Evolutionary conservation across 2,888 invertebrate species (phyloP).

Genomic region (Salticus scenicus): DNA sequence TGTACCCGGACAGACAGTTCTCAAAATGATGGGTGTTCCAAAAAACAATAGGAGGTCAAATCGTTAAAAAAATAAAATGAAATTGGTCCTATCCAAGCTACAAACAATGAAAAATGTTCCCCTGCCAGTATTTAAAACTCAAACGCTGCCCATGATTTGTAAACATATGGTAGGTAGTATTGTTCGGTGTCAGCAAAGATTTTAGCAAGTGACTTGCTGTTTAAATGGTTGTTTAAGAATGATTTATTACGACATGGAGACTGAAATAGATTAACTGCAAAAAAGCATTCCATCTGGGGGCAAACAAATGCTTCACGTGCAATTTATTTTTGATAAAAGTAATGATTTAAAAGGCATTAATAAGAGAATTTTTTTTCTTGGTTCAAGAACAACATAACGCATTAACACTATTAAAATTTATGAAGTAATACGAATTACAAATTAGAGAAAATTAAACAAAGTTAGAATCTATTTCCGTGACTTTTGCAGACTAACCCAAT

Average conservation of each 20-base stretch:
- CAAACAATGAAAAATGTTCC: neutral
- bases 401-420: no score
- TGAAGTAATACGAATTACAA: no score
- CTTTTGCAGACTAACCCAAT: no score
- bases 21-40: neutral
- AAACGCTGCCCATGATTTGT: neutral
- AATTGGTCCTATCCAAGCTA: neutral
- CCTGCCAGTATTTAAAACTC: neutral
- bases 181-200: neutral
- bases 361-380: no score
- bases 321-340: no score
- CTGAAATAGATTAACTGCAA: neutral
- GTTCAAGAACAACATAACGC: no score
- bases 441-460: no score
- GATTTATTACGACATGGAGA: neutral
- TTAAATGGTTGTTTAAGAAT: neutral
- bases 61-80: no score
- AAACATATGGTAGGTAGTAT: neutral
- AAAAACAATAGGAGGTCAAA: conserved; percentile 3
- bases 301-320: no score
- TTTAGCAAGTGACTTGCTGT: neutral
- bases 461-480: no score
- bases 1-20: neutral
- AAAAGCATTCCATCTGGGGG: no score
- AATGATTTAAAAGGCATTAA: no score